Percentiles rank a stretch among this genome's conserved stretches.
phyloP scores from a whole-genome alignment of 2,113 vertebrate genomes.

The Cnemophilus loriae region DNA sequence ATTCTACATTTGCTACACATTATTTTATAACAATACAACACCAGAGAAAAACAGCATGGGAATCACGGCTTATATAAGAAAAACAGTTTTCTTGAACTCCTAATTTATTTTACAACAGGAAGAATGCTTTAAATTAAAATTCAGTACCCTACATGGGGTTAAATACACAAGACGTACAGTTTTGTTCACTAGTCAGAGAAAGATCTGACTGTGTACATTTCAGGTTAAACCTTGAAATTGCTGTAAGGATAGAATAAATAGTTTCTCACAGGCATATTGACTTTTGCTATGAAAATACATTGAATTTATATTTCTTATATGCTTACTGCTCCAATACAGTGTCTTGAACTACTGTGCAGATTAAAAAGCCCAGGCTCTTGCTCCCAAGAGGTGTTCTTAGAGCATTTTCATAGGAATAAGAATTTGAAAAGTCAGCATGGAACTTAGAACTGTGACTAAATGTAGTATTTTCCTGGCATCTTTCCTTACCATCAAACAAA shows the following conservation, averaged over 20 bases:
- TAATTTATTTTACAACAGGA: neutral
- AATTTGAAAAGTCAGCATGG: neutral
- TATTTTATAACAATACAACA: neutral
- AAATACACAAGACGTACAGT: neutral
- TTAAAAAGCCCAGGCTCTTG: neutral
- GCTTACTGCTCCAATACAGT: constrained; percentile 16
- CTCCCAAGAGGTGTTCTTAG: neutral
- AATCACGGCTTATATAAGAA: neutral
- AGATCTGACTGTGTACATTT: neutral
- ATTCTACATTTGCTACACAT: neutral
- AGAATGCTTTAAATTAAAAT: neutral
- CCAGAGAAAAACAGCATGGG: neutral
- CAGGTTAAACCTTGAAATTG: neutral
- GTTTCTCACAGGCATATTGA: neutral
- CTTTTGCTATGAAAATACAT: constrained; percentile 12
- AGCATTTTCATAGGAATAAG: neutral
- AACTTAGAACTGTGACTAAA: constrained; percentile 1
- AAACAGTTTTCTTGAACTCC: neutral
- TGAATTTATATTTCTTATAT: neutral
- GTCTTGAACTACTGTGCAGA: neutral
- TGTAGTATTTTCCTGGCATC: neutral
- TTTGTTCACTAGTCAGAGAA: neutral
- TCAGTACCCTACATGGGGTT: neutral
- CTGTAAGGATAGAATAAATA: neutral
- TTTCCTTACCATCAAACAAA: constrained; percentile 35